phyloP scores from a whole-genome alignment of 2,797 vertebrate species.

The Neostethus bicornis region DNA sequence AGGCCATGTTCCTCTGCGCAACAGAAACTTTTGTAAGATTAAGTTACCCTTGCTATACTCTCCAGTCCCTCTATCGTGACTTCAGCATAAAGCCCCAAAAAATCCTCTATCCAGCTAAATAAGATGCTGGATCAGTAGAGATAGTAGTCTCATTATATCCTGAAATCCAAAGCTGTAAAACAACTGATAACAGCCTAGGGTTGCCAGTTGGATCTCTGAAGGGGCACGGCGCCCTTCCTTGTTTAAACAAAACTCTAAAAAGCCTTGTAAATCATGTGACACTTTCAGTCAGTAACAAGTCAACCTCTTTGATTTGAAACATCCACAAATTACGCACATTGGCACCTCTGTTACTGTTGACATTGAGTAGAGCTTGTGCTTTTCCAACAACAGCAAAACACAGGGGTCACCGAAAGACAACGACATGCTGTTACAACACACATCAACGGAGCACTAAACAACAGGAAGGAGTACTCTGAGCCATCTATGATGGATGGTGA shows the following conservation, averaged over 20 bases:
- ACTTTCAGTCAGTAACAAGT: neutral
- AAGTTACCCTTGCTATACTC: constrained; percentile 29
- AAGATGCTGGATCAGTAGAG: constrained; percentile 16
- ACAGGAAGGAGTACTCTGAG: constrained; percentile 58
- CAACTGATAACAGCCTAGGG: constrained; percentile 1
- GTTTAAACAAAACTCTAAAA: neutral
- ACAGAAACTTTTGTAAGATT: constrained; percentile 37
- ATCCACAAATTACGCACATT: neutral
- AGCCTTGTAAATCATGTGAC: neutral
- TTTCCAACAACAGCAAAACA: constrained; percentile 33
- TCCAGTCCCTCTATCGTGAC: constrained; percentile 29
- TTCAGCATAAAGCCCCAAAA: constrained; percentile 13
- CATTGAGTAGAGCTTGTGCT: constrained; percentile 1
- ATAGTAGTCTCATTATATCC: constrained; percentile 19
- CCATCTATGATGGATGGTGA: constrained; percentile 68
- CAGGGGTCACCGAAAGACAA: constrained; percentile 47
- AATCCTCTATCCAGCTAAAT: neutral
- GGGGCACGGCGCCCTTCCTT: neutral
- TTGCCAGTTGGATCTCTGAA: neutral
- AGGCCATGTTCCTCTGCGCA: constrained; percentile 21
- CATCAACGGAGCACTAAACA: constrained; percentile 43
- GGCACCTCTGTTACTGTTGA: constrained; percentile 5
- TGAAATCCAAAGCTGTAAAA: constrained; percentile 28
- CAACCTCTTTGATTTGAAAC: neutral
- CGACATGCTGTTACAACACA: constrained; percentile 34